Evolutionary conservation across 2,888 invertebrate genomes (phyloP).

Genomic region (Archaeoteleia sp.): DNA sequence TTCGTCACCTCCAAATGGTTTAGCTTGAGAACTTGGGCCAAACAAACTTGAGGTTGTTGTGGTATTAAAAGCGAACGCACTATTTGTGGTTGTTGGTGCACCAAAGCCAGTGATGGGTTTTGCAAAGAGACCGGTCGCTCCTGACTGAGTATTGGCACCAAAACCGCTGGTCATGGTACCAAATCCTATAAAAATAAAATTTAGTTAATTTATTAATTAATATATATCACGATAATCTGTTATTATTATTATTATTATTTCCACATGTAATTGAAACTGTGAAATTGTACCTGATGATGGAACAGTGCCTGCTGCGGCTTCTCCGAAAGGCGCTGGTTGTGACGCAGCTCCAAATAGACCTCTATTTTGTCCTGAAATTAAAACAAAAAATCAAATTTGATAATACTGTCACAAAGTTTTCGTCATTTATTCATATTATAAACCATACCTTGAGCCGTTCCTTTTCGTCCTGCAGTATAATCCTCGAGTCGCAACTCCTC

Average conservation of each 20-base stretch:
- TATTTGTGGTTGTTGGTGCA: slow-evolving; percentile 75
- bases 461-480: slow-evolving; percentile 92
- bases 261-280: too few species aligned
- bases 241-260: slow-evolving; percentile 23
- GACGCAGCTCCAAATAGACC: slow-evolving; percentile 76
- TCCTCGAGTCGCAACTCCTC: slow-evolving; percentile 97
- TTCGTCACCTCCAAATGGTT: slow-evolving; percentile 75
- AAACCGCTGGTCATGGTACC: slow-evolving; percentile 76
- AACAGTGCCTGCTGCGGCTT: slow-evolving; percentile 67
- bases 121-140: slow-evolving; percentile 81
- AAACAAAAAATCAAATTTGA: slow-evolving; percentile 10
- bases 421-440: too few species aligned
- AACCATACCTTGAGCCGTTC: slow-evolving; percentile 75
- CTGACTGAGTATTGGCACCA: slow-evolving; percentile 77
- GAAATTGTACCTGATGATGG: slow-evolving; percentile 74
- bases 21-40: slow-evolving; percentile 72
- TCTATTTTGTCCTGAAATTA: slow-evolving; percentile 60
- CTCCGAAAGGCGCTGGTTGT: slow-evolving; percentile 76
- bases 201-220: slow-evolving; percentile 3
- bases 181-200: slow-evolving; percentile 74
- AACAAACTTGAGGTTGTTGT: slow-evolving; percentile 72
- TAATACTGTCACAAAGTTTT: too few species aligned
- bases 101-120: slow-evolving; percentile 81
- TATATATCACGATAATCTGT: not conserved
- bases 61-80: slow-evolving; percentile 74